These are phyloP conservation scores for Colius striatus DNA, from an alignment of 2,113 vertebrate species.

Conservation along the genomic window DNA sequence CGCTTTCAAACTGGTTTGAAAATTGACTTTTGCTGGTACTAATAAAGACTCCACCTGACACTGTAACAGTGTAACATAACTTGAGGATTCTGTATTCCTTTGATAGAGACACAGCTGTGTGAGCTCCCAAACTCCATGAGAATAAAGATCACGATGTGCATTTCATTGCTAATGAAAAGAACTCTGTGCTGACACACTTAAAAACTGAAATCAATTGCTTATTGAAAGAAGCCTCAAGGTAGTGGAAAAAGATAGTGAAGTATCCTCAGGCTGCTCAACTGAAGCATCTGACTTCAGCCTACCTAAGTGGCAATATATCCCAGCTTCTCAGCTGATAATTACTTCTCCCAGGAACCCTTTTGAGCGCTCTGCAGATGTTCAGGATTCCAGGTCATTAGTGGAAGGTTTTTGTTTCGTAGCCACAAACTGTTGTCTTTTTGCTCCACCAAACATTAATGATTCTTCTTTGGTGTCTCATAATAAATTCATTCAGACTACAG, in stretches of 20 bases:
- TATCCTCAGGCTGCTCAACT: not conserved
- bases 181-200: not conserved
- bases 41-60: not conserved
- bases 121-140: not conserved
- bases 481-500: not conserved
- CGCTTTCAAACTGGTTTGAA: not conserved
- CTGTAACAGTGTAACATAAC: not conserved
- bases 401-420: not conserved
- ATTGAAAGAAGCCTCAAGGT: not conserved
- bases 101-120: not conserved
- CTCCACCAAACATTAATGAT: not conserved
- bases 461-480: not conserved
- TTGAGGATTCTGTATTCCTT: not conserved
- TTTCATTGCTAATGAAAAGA: not conserved
- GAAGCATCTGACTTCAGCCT: not conserved
- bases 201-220: not conserved
- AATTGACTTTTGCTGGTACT: not conserved
- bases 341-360: not conserved
- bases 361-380: not conserved
- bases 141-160: not conserved
- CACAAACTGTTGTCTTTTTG: not conserved
- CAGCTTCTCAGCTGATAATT: not conserved
- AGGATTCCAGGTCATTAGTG: not conserved
- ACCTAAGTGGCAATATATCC: not conserved
- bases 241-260: not conserved